Evolutionary conservation across 2,888 invertebrate genomes (phyloP).

Genomic region (Phania funesta): DNA sequence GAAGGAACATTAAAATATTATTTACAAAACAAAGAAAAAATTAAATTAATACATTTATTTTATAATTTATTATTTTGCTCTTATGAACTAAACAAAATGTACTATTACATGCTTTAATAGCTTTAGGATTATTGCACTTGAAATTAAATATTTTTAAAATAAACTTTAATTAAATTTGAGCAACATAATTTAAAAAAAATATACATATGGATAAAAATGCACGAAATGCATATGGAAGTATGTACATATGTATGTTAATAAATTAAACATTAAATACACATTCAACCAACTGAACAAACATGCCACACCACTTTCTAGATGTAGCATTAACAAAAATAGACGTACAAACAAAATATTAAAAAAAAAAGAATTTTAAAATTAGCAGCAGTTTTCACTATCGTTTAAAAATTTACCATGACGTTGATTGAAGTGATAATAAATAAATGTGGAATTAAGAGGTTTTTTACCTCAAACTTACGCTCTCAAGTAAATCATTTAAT

Average conservation of each 20-base stretch:
- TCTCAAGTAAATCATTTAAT: background rate
- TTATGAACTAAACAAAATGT: background rate
- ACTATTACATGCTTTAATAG: constrained; percentile 11
- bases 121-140: constrained; percentile 34
- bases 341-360: background rate
- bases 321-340: constrained; percentile 28
- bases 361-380: constrained; percentile 38
- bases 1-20: too few species aligned
- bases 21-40: background rate
- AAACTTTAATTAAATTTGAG: constrained; percentile 9
- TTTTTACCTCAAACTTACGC: background rate
- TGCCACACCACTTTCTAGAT: constrained; percentile 66
- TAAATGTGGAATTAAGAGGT: constrained; percentile 8
- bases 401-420: constrained; percentile 44
- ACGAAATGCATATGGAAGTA: constrained; percentile 15
- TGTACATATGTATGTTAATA: background rate
- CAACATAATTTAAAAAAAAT: constrained; percentile 37
- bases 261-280: constrained; percentile 35
- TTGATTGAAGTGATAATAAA: constrained; percentile 49
- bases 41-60: background rate
- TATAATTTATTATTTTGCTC: background rate
- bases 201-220: too few species aligned
- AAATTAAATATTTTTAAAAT: background rate
- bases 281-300: constrained; percentile 53
- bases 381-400: constrained; percentile 67